Conservation (phyloP, 1,140 invertebrate genomes). For the Paracyclopina nana region DNA sequence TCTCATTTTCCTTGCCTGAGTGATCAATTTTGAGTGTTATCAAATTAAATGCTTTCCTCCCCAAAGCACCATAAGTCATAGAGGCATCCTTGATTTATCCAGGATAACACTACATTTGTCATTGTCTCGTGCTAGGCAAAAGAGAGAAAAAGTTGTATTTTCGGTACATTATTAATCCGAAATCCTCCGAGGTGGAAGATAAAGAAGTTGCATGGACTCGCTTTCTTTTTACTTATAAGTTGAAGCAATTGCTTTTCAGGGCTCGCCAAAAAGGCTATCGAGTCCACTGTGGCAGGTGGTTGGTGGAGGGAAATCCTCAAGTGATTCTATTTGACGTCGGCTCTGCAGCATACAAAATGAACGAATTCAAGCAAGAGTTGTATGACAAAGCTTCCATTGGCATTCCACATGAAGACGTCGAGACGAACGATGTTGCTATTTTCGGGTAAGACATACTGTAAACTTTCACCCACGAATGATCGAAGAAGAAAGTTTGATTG, state of each 20-base stretch:
- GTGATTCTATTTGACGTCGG: slow-evolving; percentile 95
- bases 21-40: no score
- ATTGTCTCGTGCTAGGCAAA: not conserved
- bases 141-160: not conserved
- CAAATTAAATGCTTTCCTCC: no score
- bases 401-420: slow-evolving; percentile 81
- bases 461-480: no score
- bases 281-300: slow-evolving; percentile 83
- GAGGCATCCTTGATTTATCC: no score
- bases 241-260: not conserved
- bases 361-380: slow-evolving; percentile 83
- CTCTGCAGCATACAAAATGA: slow-evolving; percentile 83
- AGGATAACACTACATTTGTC: no score
- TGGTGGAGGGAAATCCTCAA: slow-evolving; percentile 97
- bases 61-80: no score
- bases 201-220: slow-evolving; percentile 86
- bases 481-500: no score
- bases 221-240: slow-evolving; percentile 42
- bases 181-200: not conserved
- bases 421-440: slow-evolving; percentile 92
- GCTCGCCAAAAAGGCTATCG: slow-evolving; percentile 23
- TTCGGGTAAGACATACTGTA: slow-evolving; percentile 36
- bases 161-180: no score
- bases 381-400: slow-evolving; percentile 70
- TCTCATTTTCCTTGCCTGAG: no score